Base-by-base conservation (phyloP, 2,113 vertebrate genomes). In the Zapus hudsonius region DNA sequence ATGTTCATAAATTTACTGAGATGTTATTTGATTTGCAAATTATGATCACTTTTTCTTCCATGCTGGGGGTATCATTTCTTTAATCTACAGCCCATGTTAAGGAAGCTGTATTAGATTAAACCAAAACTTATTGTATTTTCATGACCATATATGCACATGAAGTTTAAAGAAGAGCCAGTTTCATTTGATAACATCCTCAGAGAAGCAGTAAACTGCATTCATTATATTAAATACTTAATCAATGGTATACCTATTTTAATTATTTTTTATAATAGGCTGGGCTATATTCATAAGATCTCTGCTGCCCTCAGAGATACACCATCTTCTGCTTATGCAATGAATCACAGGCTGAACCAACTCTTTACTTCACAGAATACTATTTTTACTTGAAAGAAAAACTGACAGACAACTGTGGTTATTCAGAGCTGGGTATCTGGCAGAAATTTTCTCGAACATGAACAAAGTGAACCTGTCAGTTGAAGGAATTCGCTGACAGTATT, bases 321-420 rank as follows among this genome's bases (percentile, higher is more conserved):
- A 42, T 72, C 52, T 80, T 8, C 29, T 29, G 9, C 57, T 90
- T 33, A 40, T 82, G 66, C 40, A 64, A 29, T 70, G 38, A 92
- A 29, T n/a, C n/a, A 42, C 63, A 19, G 88, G 19, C 29, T 5
- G 42, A 84, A 85, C 47, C 3, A 29, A 7, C 44, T 84, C 17
- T 2, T 90, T 63, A 67, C 61, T 67, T 61, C 38, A 87, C 36
- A 84, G 47, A 87, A 88, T 4, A 70, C 63, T 87, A 87, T 92
- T 95, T 78, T 91, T 89, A 78, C 47, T 89, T 92, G 57, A 92
- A 89, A 88, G 78, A 90, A 87, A 40, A 90, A 31, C 9, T 94
- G 89, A 94, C 86, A 91, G 89, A 76, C 85, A 95, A 74, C 74
- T 79, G 16, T 1, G 15, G 40, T 85, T 85, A 85, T 85, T 87